Evolutionary conservation across 2,113 vertebrate genomes (phyloP), one percentile per base, ranked within the genome.

Genomic region (Ranitomeya variabilis): DNA sequence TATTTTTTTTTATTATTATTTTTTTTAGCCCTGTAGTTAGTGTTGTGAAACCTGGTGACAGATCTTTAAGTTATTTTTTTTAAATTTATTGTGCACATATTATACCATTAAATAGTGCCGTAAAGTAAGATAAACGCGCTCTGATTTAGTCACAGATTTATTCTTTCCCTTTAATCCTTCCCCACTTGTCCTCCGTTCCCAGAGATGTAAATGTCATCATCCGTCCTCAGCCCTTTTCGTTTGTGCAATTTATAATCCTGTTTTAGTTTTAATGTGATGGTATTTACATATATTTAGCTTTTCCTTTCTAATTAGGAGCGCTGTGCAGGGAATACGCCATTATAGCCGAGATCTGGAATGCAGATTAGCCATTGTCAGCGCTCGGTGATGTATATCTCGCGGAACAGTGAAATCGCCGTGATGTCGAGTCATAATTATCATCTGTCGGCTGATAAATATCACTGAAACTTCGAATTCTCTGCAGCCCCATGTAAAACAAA

Each of bases 241-340:
- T 21, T 78, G 51, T 78, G 10, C 51, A 9, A 74, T 74, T 74
- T 74, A 54, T 78, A 52, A 78, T 54, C 19, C 76, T 78, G 45
- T 78, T 74, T 74, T 51, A 45, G 37, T 74, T 78, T 45, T 2
- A 54, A 7, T 54, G 51, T 78, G 76, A 55, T 52, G 10, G 21
- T 54, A 54, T 78, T 78, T 78, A 21, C 76, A 54, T 54, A 78
- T 1, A n/a, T 78, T 78, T 54, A 54, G 76, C 76, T 78, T 78
- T 78, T 21, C 18, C 45, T 54, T 78, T 54, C 12, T 78, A 78
- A 78, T 54, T 78, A 54, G 16, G 19, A 78, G 4, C 4, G 19
- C 19, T 51, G 45, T 52, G 45, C 9, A n/a, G 74, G 45, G 74
- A 77, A 52, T 77, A 52, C 52, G 13, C 45, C 74, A 77, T 77